Evolutionary conservation across 2,113 vertebrate species (phyloP).

Genomic region (Pongo abelii): DNA sequence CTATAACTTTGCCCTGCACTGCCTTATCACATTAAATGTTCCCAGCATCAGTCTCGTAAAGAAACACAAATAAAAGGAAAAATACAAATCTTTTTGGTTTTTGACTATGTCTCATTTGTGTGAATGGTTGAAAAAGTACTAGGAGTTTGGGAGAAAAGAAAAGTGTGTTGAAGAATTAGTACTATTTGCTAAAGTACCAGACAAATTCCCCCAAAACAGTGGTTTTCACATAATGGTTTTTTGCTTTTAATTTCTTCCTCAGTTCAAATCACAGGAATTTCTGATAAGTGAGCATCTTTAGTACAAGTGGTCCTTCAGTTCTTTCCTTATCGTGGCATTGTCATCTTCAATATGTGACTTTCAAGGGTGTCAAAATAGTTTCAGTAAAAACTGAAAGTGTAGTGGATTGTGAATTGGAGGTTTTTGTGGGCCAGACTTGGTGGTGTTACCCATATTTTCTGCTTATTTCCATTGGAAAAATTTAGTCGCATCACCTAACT

Average conservation of each 20-base stretch:
- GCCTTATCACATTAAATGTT: neutral
- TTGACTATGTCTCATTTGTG: neutral
- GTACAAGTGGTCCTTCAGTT: neutral
- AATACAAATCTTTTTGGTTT: neutral
- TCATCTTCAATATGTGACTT: neutral
- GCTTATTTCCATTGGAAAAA: neutral
- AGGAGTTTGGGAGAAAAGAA: neutral
- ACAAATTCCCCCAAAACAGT: neutral
- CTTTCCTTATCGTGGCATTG: neutral
- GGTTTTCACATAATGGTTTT: neutral
- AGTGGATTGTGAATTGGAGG: neutral
- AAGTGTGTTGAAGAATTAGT: neutral
- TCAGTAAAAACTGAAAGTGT: neutral
- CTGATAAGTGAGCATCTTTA: neutral
- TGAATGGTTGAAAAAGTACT: neutral
- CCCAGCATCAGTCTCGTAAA: neutral
- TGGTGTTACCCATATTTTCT: neutral
- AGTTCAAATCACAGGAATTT: slow-evolving; percentile 1
- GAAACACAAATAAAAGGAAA: neutral
- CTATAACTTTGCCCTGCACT: neutral
- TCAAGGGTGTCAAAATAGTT: neutral
- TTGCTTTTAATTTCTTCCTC: slow-evolving; percentile 7
- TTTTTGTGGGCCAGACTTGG: neutral
- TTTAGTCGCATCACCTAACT: neutral
- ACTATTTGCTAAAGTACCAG: neutral